Evolutionary conservation across 2,113 vertebrate genomes (phyloP).

Genomic region (Festucalex cinctus): DNA sequence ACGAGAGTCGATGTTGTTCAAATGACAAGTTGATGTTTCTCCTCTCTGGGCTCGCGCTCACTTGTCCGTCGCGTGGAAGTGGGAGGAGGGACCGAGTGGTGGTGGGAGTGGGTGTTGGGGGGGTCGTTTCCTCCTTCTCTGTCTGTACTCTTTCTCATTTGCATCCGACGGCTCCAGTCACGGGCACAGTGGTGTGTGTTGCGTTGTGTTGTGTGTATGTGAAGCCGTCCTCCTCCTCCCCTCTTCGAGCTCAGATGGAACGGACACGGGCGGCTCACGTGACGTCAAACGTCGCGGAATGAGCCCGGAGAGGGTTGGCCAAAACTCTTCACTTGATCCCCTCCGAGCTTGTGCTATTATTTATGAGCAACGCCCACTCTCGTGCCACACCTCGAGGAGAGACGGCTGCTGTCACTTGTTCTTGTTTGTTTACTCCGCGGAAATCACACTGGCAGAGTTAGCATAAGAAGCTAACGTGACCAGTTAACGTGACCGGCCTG

Average conservation of each 20-base stretch:
- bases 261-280: conserved; percentile 74
- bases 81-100: conserved; percentile 12
- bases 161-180: conserved; percentile 65
- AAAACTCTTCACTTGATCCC: conserved; percentile 7
- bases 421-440: background rate
- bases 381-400: conserved; percentile 56
- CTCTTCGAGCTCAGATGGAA: conserved; percentile 73
- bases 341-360: conserved; percentile 46
- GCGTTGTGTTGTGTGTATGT: conserved; percentile 54
- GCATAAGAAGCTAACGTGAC: background rate
- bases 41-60: conserved; percentile 50
- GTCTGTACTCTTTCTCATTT: conserved; percentile 57
- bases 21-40: conserved; percentile 69
- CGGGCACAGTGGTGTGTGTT: conserved; percentile 59
- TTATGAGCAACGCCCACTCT: conserved; percentile 68
- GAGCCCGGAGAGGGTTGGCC: conserved; percentile 18
- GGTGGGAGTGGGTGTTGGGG: conserved; percentile 12
- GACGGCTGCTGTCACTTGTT: conserved; percentile 44
- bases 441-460: too few species aligned
- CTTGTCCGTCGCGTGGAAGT: conserved; percentile 39
- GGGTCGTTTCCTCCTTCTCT: conserved; percentile 58
- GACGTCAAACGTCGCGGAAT: conserved; percentile 70
- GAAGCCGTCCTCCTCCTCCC: conserved; percentile 39
- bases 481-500: background rate
- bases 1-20: conserved; percentile 50